A percentile compares a stretch with the other conserved stretches of the same genome.
phyloP scores from a whole-genome alignment of 2,113 vertebrate genomes.

The Elachura formosa region DNA sequence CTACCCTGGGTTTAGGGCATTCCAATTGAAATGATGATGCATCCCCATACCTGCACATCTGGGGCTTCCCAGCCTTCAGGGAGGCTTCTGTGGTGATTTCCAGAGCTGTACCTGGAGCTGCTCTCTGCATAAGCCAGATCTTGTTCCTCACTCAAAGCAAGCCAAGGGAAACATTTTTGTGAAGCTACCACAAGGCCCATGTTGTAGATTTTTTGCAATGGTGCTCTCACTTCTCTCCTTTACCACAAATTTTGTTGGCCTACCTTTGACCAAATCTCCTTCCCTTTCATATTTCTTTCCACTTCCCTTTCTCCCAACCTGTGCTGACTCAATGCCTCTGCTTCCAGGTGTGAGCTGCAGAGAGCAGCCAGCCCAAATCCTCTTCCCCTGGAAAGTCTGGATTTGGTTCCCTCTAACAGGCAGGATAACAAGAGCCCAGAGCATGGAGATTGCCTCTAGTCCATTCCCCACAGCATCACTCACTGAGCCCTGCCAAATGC shows the following conservation, averaged over 20 bases:
- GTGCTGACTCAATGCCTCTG: neutral
- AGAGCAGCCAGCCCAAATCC: neutral
- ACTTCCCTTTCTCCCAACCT: neutral
- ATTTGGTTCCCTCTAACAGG: neutral
- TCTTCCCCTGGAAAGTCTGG: neutral
- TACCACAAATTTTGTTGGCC: neutral
- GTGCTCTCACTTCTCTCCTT: neutral
- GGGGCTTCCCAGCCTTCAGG: neutral
- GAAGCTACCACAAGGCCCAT: neutral
- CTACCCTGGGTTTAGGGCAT: neutral
- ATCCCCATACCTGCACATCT: neutral
- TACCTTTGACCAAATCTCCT: neutral
- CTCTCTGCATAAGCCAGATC: accelerated
- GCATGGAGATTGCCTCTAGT: neutral
- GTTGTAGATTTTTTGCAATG: neutral
- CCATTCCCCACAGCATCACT: neutral
- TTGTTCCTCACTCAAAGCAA: neutral
- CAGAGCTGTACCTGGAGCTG: neutral
- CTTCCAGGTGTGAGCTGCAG: neutral
- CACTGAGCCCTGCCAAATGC: neutral
- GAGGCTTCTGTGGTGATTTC: neutral
- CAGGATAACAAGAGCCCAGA: neutral
- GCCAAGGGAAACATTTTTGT: neutral
- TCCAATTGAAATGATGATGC: accelerated
- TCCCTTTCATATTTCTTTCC: neutral